Evolutionary conservation across 2,888 invertebrate species (phyloP), one percentile per base, ranked within the genome.

Genomic region (Pemphredon lugubris): DNA sequence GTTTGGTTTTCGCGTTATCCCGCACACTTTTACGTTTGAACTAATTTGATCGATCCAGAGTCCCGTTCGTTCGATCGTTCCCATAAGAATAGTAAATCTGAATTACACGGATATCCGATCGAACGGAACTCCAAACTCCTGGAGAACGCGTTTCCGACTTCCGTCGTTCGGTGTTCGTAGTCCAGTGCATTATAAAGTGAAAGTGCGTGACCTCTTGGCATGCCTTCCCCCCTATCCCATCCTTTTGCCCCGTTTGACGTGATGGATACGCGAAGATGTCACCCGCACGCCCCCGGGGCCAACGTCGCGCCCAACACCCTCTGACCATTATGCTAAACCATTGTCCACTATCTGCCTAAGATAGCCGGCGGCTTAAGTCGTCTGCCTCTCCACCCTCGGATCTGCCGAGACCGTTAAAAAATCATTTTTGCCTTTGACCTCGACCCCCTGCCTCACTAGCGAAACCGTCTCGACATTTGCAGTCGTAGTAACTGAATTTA

Each of bases 211-310:
- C 84, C 84, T 79, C 71, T 68, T 75, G 82, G 79, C 84, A 77
- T 75, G 79, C 67, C 77, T 80, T 77, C 74, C 61, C 77, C 74
- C 80, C 55, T 73, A 59, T 75, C 65, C 71, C 69, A 34, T 64
- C 57, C 65, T 47, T 32, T 39, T 45, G 44, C 40, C 40, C 44
- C 37, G 11, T 11, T 79, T 70, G 70, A 74, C 75, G 85, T 88
- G 88, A 88, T 88, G 88, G 88, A 88, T 88, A 88, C 87, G 85
- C 85, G 84, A 86, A 88, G 86, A 85, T 86, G 88, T 88, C 88
- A 88, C 81, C 77, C 83, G 75, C 88, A 88, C 86, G 86, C 85
- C 88, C 83, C 84, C 79, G 79, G 81, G 87, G 86, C 86, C 74
- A 82, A 78, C 68, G 77, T 75, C 73, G 75, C 79, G 81, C 77